Base-by-base conservation (phyloP, 2,797 vertebrate genomes). In the Peromyscus melanophrys region DNA sequence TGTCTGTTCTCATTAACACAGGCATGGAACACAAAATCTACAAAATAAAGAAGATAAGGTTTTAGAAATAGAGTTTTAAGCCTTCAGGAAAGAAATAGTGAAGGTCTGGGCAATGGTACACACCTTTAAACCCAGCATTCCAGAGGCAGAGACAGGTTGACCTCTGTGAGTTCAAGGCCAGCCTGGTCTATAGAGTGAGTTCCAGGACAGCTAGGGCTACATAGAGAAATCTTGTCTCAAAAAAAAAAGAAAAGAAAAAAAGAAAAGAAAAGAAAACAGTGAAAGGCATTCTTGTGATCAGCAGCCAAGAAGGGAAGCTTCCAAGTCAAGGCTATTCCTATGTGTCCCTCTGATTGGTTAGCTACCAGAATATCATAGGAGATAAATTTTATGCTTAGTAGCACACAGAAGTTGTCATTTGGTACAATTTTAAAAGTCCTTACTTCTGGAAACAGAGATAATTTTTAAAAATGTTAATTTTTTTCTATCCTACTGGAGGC, bases 341-440 rank as follows among this genome's bases (percentile, higher is more conserved):
- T 13, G 43, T 27, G 63, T 67, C 65, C 82, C 57, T 92, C 19
- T 61, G 29, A 37, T 95, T 87, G 78, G 37, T 55, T 69, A 37
- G 31, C 71, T 73, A 52, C 43, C 34, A 73, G 49, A 71, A 37
- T 71, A 90, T 76, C 75, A 49, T 49, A 82, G 63, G 31, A 94
- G 40, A 94, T 49, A 21, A 37, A 43, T 34, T 34, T 88, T 59
- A 27, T 23, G 6, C 65, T 88, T 76, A 75, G 43, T n/a, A 87
- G 34, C 1, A 5, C 7, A 76, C 57, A 27, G 46, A 65, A 73
- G 4, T 85, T 78, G 34, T 61, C 10, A 69, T 55, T 95, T 84
- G 67, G 87, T 43, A 16, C 95, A 87, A 86, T 46, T 86, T 95
- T 55, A 52, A 55, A 95, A 75, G 27, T 71, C 52, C 12, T 52